A percentile compares a stretch with the other conserved stretches of the same genome.
phyloP scores from a whole-genome alignment of 2,113 vertebrate species.

The Vulpes vulpes region DNA sequence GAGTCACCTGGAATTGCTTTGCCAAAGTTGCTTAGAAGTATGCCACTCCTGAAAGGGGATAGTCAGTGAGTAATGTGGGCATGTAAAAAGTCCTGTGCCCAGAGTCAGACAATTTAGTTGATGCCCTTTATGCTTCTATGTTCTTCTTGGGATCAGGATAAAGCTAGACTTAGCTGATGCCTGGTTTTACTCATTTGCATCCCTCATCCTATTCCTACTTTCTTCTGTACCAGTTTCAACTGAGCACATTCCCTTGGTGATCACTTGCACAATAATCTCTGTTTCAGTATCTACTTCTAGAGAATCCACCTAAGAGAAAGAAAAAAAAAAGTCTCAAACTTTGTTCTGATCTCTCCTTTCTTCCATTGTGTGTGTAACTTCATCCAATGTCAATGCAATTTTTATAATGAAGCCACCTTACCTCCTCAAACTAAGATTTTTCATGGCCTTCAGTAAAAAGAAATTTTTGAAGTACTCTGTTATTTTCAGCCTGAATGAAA shows the following conservation, averaged over 20 bases:
- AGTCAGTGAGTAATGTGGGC: neutral
- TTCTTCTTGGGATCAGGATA: neutral
- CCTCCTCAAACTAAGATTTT: neutral
- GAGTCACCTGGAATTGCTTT: neutral
- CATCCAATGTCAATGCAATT: neutral
- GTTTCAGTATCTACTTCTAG: neutral
- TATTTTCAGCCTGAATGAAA: neutral
- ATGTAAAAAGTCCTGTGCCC: neutral
- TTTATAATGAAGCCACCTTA: neutral
- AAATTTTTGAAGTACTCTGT: neutral
- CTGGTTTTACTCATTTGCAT: neutral
- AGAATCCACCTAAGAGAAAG: neutral
- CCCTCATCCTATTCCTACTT: rapidly evolving
- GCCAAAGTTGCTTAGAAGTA: neutral
- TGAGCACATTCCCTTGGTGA: neutral
- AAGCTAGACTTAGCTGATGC: neutral
- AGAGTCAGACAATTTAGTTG: neutral
- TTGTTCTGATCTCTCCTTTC: neutral
- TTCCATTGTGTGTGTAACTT: neutral
- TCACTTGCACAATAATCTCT: neutral
- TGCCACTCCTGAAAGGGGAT: too few species aligned
- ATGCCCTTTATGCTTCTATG: neutral
- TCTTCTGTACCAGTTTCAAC: neutral
- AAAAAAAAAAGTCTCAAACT: neutral
- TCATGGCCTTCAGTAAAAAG: neutral